Conservation (phyloP, 2,888 invertebrate genomes). For the Ischnus inquisitorius region DNA sequence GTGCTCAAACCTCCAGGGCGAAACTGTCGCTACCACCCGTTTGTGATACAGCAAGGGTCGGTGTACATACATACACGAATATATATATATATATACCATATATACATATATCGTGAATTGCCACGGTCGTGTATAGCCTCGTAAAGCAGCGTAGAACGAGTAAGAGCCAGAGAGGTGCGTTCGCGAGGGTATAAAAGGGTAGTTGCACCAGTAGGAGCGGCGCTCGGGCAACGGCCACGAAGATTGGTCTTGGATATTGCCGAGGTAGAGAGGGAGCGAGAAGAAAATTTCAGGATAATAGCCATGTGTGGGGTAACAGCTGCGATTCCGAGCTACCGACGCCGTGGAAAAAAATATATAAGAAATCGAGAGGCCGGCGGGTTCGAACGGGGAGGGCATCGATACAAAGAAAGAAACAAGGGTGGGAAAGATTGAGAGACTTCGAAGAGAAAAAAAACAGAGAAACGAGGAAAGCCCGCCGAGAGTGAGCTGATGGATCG, state of each 20-base stretch:
- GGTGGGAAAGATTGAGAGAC: conserved; percentile 13
- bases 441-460: not conserved
- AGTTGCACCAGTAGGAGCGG: conserved; percentile 32
- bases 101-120: too few species aligned
- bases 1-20: conserved; percentile 50
- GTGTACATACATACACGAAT: conserved; percentile 2
- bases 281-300: conserved; percentile 22
- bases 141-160: conserved; percentile 48
- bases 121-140: conserved; percentile 22
- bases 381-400: conserved; percentile 3
- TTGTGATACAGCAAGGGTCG: conserved; percentile 19
- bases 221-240: conserved; percentile 48
- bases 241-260: conserved; percentile 57
- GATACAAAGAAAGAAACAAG: conserved; percentile 10
- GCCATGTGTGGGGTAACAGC: conserved; percentile 24
- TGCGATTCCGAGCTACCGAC: conserved; percentile 31
- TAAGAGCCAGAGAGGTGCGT: conserved; percentile 46
- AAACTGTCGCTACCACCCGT: conserved; percentile 46
- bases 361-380: not conserved
- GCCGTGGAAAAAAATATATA: conserved; percentile 18
- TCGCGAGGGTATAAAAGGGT: conserved; percentile 38
- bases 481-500: conserved; percentile 15
- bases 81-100: conserved; percentile 7
- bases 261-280: not conserved
- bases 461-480: not conserved